Conservation (phyloP, 2,888 invertebrate species). For the Apodemia mormo region DNA sequence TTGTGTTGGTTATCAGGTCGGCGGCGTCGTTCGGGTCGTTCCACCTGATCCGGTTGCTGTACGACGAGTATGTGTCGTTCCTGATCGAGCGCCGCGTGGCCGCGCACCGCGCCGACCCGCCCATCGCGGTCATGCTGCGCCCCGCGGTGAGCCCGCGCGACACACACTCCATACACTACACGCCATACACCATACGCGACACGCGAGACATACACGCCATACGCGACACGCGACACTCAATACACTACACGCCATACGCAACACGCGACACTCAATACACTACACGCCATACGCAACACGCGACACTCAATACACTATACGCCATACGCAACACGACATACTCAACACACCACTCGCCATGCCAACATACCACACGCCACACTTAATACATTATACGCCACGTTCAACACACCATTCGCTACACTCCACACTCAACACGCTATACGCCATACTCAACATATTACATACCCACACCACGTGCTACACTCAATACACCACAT, state of each 20-base stretch:
- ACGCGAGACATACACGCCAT: neutral
- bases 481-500: too few species aligned
- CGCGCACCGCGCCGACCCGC: too few species aligned
- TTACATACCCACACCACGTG: too few species aligned
- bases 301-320: neutral
- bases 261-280: neutral
- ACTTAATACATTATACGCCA: too few species aligned
- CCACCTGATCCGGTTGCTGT: constrained; percentile 97
- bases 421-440: too few species aligned
- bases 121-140: constrained; percentile 88
- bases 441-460: too few species aligned
- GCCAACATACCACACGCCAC: too few species aligned
- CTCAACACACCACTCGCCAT: neutral
- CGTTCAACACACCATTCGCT: too few species aligned
- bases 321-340: neutral
- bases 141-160: constrained; percentile 43
- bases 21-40: constrained; percentile 99
- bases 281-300: neutral
- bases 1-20: constrained; percentile 72
- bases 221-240: neutral
- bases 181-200: too few species aligned
- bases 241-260: neutral
- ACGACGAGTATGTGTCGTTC: constrained; percentile 99
- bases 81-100: too few species aligned
- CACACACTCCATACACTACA: too few species aligned